phyloP scores from a whole-genome alignment of 2,113 vertebrate species.

The Crocuta crocuta region DNA sequence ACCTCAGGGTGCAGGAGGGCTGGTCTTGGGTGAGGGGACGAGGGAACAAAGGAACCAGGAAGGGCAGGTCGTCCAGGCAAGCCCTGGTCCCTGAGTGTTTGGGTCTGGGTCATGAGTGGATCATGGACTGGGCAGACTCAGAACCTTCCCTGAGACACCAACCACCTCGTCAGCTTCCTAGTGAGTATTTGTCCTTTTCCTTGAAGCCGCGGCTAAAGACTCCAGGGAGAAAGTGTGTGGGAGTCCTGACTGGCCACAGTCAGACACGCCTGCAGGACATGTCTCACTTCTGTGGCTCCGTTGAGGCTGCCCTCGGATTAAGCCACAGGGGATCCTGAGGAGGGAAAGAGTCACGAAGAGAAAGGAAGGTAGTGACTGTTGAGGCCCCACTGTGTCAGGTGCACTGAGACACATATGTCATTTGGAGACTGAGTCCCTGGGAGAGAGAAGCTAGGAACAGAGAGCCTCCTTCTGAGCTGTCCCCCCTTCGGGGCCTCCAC shows the following conservation, averaged over 20 bases:
- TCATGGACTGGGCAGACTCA: neutral
- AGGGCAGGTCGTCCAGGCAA: neutral
- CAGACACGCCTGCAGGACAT: neutral
- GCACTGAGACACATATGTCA: neutral
- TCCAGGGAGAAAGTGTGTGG: neutral
- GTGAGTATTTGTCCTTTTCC: neutral
- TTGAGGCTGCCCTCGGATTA: neutral
- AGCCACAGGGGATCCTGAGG: neutral
- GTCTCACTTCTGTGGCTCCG: neutral
- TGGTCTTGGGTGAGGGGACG: neutral
- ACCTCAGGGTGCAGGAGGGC: neutral
- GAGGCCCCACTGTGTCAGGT: neutral
- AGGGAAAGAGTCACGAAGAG: neutral
- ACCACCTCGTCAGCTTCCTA: neutral
- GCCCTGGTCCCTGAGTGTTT: neutral
- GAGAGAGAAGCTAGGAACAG: neutral
- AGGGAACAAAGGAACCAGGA: neutral
- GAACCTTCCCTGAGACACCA: neutral
- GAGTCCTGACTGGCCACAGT: neutral
- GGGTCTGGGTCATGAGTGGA: neutral
- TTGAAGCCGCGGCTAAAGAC: neutral
- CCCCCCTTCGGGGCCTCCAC: neutral
- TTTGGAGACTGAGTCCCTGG: neutral
- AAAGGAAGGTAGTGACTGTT: neutral
- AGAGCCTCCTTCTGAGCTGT: neutral